phyloP scores from a whole-genome alignment of 2,797 vertebrate species.

The Morus bassanus region DNA sequence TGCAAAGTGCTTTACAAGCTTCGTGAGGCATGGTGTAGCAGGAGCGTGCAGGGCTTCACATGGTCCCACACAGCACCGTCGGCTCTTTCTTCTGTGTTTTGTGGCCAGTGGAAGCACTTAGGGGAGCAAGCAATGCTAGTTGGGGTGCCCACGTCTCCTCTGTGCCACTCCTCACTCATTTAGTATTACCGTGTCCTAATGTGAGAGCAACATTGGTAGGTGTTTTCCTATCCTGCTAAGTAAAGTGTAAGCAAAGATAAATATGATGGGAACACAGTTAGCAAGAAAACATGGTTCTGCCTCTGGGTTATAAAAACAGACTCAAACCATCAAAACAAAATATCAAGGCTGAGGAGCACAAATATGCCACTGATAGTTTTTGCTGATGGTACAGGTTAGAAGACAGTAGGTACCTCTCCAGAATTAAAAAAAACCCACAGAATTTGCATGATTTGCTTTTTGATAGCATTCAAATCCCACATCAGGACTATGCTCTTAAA shows the following conservation, averaged over 20 bases:
- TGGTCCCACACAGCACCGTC: not conserved
- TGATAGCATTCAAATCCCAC: not conserved
- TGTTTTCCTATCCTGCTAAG: not conserved
- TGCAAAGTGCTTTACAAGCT: slow-evolving; percentile 39
- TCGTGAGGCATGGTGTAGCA: not conserved
- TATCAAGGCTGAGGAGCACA: not conserved
- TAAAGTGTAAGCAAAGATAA: not conserved
- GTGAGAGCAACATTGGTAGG: rapidly evolving
- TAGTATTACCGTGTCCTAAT: not conserved
- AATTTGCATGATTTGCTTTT: not conserved
- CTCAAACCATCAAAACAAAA: not conserved
- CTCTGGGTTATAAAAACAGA: not conserved
- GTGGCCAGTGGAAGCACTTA: not conserved
- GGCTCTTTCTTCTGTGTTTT: not conserved
- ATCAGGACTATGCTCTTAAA: not conserved
- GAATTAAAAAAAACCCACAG: not conserved
- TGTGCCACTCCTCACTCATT: not conserved
- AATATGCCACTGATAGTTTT: not conserved
- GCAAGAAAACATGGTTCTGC: not conserved
- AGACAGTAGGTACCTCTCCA: not conserved
- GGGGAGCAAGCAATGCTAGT: not conserved
- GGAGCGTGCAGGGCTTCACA: not conserved
- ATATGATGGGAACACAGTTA: not conserved
- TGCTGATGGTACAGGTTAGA: not conserved
- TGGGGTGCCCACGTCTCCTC: not conserved